These are phyloP conservation scores for Microcebus lehilahytsara DNA, from an alignment of 2,113 vertebrate genomes.

Conservation along the genomic window DNA sequence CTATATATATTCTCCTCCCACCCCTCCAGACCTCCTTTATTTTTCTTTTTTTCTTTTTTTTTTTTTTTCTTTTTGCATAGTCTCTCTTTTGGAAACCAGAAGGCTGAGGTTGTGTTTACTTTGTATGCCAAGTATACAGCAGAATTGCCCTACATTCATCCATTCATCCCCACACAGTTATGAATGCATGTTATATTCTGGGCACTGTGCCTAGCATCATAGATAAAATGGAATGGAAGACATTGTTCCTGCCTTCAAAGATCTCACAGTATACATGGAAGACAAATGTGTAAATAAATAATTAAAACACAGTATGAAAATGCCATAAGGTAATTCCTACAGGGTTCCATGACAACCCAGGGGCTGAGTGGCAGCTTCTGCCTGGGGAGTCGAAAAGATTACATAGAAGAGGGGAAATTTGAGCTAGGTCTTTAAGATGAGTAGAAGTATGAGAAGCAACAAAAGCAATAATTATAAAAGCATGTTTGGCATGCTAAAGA, in stretches of 20 bases:
- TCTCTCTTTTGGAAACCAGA: neutral
- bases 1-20: too few species aligned
- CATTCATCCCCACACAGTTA: neutral
- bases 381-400: neutral
- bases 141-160: neutral
- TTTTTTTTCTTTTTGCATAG: neutral
- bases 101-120: neutral
- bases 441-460: neutral
- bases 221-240: neutral
- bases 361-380: neutral
- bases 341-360: neutral
- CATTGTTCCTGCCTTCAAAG: slow-evolving; percentile 41
- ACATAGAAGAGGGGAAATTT: neutral
- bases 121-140: neutral
- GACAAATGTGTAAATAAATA: slow-evolving; percentile 41
- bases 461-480: neutral
- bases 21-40: too few species aligned
- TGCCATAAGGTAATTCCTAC: neutral
- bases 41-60: neutral
- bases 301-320: slow-evolving; percentile 2
- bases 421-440: neutral
- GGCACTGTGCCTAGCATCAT: slow-evolving; percentile 16
- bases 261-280: neutral
- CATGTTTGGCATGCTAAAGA: neutral
- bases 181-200: slow-evolving; percentile 35